Conservation (phyloP, 2,888 invertebrate species). For the Rhimphoctona megacephalus region DNA sequence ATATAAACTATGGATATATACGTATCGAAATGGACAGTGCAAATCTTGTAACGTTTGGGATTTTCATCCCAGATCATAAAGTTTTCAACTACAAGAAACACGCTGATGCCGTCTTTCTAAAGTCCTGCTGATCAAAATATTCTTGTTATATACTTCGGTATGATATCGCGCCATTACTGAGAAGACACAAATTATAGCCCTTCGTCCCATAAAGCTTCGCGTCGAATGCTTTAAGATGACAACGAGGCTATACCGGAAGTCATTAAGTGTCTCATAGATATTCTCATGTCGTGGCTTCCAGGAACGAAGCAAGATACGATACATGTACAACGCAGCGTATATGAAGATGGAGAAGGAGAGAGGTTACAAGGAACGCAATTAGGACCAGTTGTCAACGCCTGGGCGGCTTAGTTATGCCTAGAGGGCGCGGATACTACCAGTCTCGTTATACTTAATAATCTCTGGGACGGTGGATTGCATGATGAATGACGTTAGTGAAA, state of each 20-base stretch:
- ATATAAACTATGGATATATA: constrained; percentile 9
- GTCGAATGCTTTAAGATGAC: constrained; percentile 56
- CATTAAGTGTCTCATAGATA: constrained; percentile 74
- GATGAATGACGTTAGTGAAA: constrained; percentile 54
- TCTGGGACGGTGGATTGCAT: constrained; percentile 24
- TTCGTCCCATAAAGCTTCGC: constrained; percentile 25
- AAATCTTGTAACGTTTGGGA: constrained; percentile 22
- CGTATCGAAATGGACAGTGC: constrained; percentile 17
- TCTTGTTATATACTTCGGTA: constrained; percentile 18
- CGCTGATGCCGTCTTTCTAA: constrained; percentile 17
- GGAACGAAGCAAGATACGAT: constrained; percentile 31
- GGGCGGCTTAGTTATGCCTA: constrained; percentile 69
- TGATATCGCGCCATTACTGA: not conserved
- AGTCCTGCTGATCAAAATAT: constrained; percentile 36
- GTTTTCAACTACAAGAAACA: constrained; percentile 38
- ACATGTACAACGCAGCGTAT: constrained; percentile 42
- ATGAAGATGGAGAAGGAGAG: constrained; percentile 53
- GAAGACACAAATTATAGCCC: constrained; percentile 31
- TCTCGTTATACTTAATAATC: constrained; percentile 70
- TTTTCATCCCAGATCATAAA: constrained; percentile 41
- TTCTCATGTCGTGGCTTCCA: constrained; percentile 42
- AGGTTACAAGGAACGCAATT: constrained; percentile 75
- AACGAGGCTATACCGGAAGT: constrained; percentile 70
- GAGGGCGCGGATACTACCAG: constrained; percentile 57
- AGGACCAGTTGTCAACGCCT: constrained; percentile 73